phyloP scores from a whole-genome alignment of 2,113 vertebrate species.

The Egretta garzetta region DNA sequence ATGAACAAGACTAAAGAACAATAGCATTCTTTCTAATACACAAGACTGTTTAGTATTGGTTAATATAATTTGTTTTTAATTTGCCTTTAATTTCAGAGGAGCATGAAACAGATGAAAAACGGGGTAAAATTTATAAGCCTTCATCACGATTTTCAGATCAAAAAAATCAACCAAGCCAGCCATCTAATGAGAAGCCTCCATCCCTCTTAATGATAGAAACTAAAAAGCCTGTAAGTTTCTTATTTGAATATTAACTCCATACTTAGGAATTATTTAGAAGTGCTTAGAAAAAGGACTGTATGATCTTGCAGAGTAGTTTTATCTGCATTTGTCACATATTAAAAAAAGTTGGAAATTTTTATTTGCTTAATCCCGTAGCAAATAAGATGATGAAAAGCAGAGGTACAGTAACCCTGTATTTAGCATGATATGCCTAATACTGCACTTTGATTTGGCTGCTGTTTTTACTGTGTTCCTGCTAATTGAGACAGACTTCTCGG shows the following conservation, averaged over 20 bases:
- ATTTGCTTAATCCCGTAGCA: background rate
- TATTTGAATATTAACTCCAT: background rate
- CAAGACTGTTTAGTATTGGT: background rate
- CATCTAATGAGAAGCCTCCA: conserved; percentile 86
- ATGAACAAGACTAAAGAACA: background rate
- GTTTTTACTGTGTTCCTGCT: background rate
- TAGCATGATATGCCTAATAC: background rate
- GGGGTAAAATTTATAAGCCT: conserved; percentile 96
- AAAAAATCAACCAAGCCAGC: conserved; percentile 85
- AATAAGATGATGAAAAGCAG: background rate
- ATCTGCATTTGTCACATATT: background rate
- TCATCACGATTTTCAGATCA: conserved; percentile 90
- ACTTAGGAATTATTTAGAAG: background rate
- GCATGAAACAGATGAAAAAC: conserved; percentile 90
- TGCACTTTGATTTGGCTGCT: background rate
- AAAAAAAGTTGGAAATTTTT: background rate
- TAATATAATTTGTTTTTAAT: background rate
- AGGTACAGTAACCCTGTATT: background rate
- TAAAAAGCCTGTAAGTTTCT: conserved; percentile 90
- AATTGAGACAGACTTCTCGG: background rate
- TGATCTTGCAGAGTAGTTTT: background rate
- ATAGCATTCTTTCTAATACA: background rate
- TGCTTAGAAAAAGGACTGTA: background rate
- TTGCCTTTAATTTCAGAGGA: conserved; percentile 82
- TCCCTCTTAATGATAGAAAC: conserved; percentile 90